phyloP scores from a whole-genome alignment of 1,140 invertebrate species.

The Cotesia typhae region DNA sequence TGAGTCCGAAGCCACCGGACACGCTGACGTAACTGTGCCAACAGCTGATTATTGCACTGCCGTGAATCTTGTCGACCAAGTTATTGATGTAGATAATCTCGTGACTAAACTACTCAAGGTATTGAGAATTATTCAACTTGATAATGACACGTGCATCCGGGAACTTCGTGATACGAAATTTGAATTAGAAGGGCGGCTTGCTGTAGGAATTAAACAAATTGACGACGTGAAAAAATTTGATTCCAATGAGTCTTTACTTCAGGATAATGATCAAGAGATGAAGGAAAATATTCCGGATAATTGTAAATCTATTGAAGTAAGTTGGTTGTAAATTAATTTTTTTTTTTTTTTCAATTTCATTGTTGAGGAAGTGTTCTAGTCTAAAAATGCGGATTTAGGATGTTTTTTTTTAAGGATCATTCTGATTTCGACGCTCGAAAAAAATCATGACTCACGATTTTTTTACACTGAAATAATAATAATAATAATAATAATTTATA shows the following conservation, averaged over 20 bases:
- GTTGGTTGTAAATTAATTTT: neutral
- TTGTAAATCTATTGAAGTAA: neutral
- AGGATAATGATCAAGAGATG: neutral
- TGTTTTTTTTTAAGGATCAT: no score
- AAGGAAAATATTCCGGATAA: constrained; percentile 1
- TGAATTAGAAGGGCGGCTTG: constrained; percentile 57
- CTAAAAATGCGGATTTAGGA: no score
- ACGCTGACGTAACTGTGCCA: constrained; percentile 52
- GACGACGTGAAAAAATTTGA: constrained; percentile 49
- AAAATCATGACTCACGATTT: no score
- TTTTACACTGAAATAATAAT: no score
- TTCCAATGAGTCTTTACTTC: constrained; percentile 40
- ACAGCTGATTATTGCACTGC: constrained; percentile 58
- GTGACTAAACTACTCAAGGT: constrained; percentile 79
- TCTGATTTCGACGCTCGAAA: no score
- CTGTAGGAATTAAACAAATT: constrained; percentile 48
- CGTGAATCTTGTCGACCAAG: constrained; percentile 74
- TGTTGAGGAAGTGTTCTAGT: neutral
- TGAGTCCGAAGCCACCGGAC: constrained; percentile 54
- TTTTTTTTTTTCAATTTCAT: neutral
- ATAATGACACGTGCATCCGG: constrained; percentile 73
- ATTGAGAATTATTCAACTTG: constrained; percentile 75
- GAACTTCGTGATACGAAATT: constrained; percentile 68
- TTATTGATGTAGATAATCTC: constrained; percentile 78
- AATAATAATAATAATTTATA: no score